These are phyloP conservation scores for Scaptomyza montana DNA, from an alignment of 1,140 invertebrate species.

Conservation along the genomic window DNA sequence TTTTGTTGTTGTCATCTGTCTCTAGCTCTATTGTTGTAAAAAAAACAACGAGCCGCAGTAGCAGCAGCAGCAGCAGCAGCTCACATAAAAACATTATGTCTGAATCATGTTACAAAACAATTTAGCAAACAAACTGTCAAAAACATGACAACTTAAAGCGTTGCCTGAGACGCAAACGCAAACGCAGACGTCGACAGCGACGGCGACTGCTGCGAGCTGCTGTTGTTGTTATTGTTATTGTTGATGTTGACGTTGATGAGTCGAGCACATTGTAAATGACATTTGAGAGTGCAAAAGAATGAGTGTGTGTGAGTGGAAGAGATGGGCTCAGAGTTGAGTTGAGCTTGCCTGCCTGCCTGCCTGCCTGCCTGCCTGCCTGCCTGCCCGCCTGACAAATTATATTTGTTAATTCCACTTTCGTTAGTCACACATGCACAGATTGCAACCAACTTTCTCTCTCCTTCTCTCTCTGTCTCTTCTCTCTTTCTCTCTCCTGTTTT, in stretches of 20 bases:
- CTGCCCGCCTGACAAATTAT: conserved; percentile 52
- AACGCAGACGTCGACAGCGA: conserved; percentile 15
- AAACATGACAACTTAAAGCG: conserved; percentile 79
- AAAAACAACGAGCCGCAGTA: conserved; percentile 1
- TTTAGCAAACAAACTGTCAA: conserved; percentile 81
- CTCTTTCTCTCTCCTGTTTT: neutral
- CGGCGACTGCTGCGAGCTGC: neutral
- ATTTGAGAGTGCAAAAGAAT: conserved; percentile 40
- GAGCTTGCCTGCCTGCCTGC: conserved; percentile 6
- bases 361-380: neutral
- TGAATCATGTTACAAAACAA: conserved; percentile 80
- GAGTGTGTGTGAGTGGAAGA: conserved; percentile 2
- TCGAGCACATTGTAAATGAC: conserved; percentile 73
- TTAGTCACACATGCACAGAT: conserved; percentile 20
- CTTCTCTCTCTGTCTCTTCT: too few species aligned
- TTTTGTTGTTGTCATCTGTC: conserved; percentile 39
- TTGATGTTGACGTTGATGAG: conserved; percentile 68
- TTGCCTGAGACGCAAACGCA: conserved; percentile 47
- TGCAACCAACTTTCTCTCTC: conserved; percentile 6
- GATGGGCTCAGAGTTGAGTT: conserved; percentile 17
- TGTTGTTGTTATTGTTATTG: conserved; percentile 17
- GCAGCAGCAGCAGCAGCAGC: neutral
- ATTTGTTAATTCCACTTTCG: conserved; percentile 43
- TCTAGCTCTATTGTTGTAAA: conserved; percentile 43
- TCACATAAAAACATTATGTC: conserved; percentile 56